Evolutionary conservation across 2,797 vertebrate genomes (phyloP).

Genomic region (Smutsia gigantea): DNA sequence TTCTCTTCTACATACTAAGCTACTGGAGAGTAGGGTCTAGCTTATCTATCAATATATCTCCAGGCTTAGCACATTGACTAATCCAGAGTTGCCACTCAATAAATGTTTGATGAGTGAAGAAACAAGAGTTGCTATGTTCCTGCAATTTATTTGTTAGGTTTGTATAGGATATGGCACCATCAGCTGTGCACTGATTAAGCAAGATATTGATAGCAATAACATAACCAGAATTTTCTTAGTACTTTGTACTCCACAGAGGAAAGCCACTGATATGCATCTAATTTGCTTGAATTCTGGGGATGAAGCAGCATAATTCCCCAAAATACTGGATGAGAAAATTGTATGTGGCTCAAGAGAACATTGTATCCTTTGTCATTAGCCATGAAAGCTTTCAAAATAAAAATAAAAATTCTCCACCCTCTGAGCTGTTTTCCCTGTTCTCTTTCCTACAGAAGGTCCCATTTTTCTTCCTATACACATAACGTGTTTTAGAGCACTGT

Average conservation of each 20-base stretch:
- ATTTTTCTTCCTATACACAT: conserved; percentile 46
- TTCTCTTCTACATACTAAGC: not conserved
- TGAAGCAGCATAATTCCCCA: conserved; percentile 49
- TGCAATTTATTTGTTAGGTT: conserved; percentile 43
- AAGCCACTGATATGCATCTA: not conserved
- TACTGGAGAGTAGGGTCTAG: not conserved
- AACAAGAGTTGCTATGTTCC: not conserved
- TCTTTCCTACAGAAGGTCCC: conserved; percentile 21
- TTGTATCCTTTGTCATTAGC: conserved; percentile 63
- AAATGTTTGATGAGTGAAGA: conserved; percentile 3
- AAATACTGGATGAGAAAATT: conserved; percentile 64
- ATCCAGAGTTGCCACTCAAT: not conserved
- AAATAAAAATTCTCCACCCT: conserved; percentile 56
- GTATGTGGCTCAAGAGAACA: conserved; percentile 62
- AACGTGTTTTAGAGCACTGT: conserved; percentile 60
- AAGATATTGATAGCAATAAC: not conserved
- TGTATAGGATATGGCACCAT: not conserved
- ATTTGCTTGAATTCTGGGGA: conserved; percentile 60
- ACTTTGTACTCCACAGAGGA: conserved; percentile 23
- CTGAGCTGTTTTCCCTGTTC: conserved; percentile 29
- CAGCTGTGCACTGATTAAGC: not conserved
- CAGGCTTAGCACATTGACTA: not conserved
- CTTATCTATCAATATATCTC: not conserved
- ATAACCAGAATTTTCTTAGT: conserved; percentile 44
- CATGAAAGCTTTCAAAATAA: conserved; percentile 64